Conservation (phyloP, 1,140 invertebrate species). For the Aphelenchoides besseyi region DNA sequence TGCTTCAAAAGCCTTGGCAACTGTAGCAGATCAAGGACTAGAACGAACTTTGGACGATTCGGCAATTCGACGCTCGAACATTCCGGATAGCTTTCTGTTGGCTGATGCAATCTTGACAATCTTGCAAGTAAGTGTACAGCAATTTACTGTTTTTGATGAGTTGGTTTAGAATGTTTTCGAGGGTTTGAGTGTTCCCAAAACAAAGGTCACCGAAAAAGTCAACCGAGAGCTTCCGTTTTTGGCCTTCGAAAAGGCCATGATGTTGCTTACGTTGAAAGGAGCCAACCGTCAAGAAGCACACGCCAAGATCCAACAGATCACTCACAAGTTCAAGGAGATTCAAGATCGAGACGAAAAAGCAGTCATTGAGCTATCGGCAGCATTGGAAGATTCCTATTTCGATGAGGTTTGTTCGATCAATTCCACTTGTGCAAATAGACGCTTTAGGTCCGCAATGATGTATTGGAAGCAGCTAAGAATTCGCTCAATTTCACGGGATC, state of each 20-base stretch:
- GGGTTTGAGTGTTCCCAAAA: constrained; percentile 50
- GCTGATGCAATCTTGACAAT: constrained; percentile 85
- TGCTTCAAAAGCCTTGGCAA: constrained; percentile 39
- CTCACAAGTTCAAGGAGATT: constrained; percentile 45
- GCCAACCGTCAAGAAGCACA: constrained; percentile 57
- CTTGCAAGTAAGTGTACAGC: constrained; percentile 67
- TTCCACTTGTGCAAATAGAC: no score
- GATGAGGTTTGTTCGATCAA: constrained; percentile 5
- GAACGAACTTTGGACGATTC: constrained; percentile 96
- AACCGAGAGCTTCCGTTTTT: constrained; percentile 51
- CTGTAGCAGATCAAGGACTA: constrained; percentile 82
- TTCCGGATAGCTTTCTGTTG: constrained; percentile 86
- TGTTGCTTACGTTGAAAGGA: constrained; percentile 53
- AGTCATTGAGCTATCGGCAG: constrained; percentile 50
- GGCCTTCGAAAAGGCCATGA: constrained; percentile 60
- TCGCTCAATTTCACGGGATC: constrained; percentile 54
- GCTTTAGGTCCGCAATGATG: constrained; percentile 47
- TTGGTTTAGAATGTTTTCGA: constrained; percentile 58
- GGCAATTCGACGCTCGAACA: constrained; percentile 82
- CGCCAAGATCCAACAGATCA: constrained; percentile 50
- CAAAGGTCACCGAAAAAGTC: constrained; percentile 45
- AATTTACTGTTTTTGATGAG: background rate
- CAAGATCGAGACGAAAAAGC: constrained; percentile 41
- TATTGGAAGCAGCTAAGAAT: constrained; percentile 41
- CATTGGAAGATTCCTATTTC: constrained; percentile 15